Evolutionary conservation across 2,797 vertebrate species (phyloP).

Genomic region (Decapterus maruadsi): DNA sequence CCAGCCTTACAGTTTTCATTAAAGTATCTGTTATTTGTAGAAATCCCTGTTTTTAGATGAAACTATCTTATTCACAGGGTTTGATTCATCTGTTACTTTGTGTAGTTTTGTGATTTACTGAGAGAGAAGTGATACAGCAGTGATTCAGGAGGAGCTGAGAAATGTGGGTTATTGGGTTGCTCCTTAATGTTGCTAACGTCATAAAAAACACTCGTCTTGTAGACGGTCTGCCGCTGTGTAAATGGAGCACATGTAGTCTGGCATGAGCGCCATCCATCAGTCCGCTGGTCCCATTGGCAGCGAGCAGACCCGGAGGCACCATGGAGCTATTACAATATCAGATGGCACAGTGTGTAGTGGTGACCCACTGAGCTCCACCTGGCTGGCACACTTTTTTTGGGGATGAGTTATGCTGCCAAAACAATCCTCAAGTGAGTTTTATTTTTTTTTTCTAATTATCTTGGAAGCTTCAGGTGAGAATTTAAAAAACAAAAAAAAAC

Average conservation of each 20-base stretch:
- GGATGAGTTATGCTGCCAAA: constrained; percentile 13
- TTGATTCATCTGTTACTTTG: background rate
- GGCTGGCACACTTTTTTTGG: constrained; percentile 23
- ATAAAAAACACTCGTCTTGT: background rate
- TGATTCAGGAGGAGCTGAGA: constrained; percentile 1
- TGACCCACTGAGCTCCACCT: constrained; percentile 28
- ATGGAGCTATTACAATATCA: constrained; percentile 48
- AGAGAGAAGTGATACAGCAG: background rate
- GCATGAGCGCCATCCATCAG: constrained; percentile 17
- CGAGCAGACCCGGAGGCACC: constrained; percentile 40
- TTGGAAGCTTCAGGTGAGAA: background rate
- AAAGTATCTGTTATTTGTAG: too few species aligned
- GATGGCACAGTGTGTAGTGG: constrained; percentile 36
- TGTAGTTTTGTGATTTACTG: background rate
- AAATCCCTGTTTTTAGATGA: background rate
- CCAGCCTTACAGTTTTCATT: background rate
- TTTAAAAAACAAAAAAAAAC: background rate
- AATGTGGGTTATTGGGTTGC: background rate
- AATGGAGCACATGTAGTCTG: constrained; percentile 11
- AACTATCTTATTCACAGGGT: background rate
- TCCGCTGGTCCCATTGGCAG: constrained; percentile 14
- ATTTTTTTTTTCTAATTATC: constrained; percentile 7
- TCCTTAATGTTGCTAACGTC: background rate
- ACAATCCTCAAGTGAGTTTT: background rate
- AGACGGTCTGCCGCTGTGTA: constrained; percentile 6